Evolutionary conservation across 2,113 vertebrate species (phyloP).

Genomic region (Platysteira castanea): DNA sequence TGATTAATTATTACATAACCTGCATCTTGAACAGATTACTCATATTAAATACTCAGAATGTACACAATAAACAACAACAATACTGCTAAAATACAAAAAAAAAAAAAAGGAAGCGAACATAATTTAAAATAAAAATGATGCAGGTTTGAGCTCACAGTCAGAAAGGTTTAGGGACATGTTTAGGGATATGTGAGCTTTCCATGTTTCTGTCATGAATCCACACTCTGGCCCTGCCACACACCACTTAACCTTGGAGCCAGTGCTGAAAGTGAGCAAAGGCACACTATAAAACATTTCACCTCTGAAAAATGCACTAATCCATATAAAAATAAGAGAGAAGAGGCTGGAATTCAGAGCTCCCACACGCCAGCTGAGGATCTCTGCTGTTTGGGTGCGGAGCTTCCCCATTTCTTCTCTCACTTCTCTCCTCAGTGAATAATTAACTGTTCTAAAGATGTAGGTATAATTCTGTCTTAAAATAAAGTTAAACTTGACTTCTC

Average conservation of each 20-base stretch:
- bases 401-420: not conserved
- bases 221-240: not conserved
- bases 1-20: not conserved
- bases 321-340: not conserved
- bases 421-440: constrained; percentile 11
- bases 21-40: not conserved
- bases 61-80: not conserved
- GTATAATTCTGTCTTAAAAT: not conserved
- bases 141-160: not conserved
- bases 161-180: not conserved
- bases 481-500: not conserved
- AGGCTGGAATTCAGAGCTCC: not conserved
- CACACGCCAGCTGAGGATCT: not conserved
- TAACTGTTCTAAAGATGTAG: not conserved
- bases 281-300: not conserved
- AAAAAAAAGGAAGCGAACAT: not conserved
- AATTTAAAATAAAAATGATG: not conserved
- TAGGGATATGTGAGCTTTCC: not conserved
- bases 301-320: not conserved
- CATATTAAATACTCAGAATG: not conserved
- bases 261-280: not conserved
- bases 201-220: not conserved
- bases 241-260: not conserved
- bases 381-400: not conserved
- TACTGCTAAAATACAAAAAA: not conserved